Base-by-base conservation (phyloP, 2,888 invertebrate species). In the Rhorus exstirpatorius region DNA sequence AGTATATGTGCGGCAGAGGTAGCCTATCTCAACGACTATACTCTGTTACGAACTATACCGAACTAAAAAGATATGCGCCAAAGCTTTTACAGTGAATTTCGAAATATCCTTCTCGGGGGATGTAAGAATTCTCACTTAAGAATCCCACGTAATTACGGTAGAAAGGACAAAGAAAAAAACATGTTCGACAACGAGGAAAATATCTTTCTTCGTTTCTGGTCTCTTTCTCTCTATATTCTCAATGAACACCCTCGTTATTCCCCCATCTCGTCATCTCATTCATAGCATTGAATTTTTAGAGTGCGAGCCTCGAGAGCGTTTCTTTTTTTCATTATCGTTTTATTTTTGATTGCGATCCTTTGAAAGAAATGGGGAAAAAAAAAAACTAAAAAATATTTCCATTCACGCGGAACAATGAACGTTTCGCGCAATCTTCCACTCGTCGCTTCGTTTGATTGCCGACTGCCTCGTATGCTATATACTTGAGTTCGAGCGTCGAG, bases 21-120 rank as follows among this genome's bases (percentile, higher is more conserved):
- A 44, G n/a, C n/a, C 76, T 65, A 65, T 71, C 12, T 53, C 60
- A 65, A 67, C 51, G 44, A 38, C 46, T 60, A 60, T n/a, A n/a
- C n/a, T n/a, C n/a, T 58, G 65, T 72, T 51, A 31, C 44, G 24
- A 74, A 67, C n/a, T n/a, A 35, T 61, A 49, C 35, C n/a, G 67
- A 79, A 79, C 60, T 74, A 61, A 24, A 21, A 68, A 60, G 19
- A 60, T 14, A 8, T 8, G 24, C 67, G 61, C 61, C 60, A n/a
- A n/a, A n/a, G 38, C 55, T 68, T 70, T 75, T 58, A 68, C 38
- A 53, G 35, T 75, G 55, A 46, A 68, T 80, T 68, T 75, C 44
- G 61, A 80, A 46, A 68, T 46, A 46, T 75, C 79, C 61, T 80
- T 75, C 61, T 68, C 67, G 38, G 35, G 55, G 68, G 68, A 70